Percentiles rank a stretch among this genome's conserved stretches.
These are phyloP conservation scores for Coboldia fuscipes DNA, from an alignment of 1,140 invertebrate species.

Conservation along the genomic window DNA sequence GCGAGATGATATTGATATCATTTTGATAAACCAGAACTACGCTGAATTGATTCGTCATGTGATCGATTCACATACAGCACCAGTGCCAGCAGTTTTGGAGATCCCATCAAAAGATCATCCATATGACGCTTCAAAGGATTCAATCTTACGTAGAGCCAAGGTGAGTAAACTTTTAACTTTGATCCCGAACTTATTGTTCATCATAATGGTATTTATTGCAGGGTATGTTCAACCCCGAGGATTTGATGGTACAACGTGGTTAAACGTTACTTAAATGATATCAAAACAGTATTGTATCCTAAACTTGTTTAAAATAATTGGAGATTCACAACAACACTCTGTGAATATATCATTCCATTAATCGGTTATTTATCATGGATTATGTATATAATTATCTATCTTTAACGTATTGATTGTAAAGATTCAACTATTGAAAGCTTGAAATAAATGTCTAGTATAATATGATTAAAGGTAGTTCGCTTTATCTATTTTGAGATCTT, in stretches of 20 bases:
- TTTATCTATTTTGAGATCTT: too few relatives aligned
- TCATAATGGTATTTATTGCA: slow-evolving; percentile 24
- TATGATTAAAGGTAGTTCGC: too few relatives aligned
- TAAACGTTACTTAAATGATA: too few relatives aligned
- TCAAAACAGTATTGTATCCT: too few relatives aligned
- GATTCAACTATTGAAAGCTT: too few relatives aligned
- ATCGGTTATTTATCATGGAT: too few relatives aligned
- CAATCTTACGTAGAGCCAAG: slow-evolving; percentile 83
- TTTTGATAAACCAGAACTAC: slow-evolving; percentile 96
- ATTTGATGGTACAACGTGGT: slow-evolving; percentile 32
- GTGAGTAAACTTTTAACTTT: slow-evolving; percentile 24
- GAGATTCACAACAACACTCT: too few relatives aligned
- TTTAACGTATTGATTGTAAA: too few relatives aligned
- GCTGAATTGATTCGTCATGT: slow-evolving; percentile 95
- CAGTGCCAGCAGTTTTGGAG: slow-evolving; percentile 91
- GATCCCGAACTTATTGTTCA: not conserved
- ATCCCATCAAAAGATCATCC: slow-evolving; percentile 99
- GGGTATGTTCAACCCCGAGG: slow-evolving; percentile 76
- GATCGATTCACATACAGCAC: slow-evolving; percentile 81
- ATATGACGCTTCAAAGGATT: slow-evolving; percentile 97
- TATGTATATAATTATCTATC: too few relatives aligned
- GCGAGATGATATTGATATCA: slow-evolving; percentile 96
- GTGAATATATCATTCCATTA: too few relatives aligned
- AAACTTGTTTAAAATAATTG: too few relatives aligned
- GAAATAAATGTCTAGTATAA: too few relatives aligned